Base-by-base conservation (phyloP, 2,797 vertebrate species). In the Rousettus madagascariensis region DNA sequence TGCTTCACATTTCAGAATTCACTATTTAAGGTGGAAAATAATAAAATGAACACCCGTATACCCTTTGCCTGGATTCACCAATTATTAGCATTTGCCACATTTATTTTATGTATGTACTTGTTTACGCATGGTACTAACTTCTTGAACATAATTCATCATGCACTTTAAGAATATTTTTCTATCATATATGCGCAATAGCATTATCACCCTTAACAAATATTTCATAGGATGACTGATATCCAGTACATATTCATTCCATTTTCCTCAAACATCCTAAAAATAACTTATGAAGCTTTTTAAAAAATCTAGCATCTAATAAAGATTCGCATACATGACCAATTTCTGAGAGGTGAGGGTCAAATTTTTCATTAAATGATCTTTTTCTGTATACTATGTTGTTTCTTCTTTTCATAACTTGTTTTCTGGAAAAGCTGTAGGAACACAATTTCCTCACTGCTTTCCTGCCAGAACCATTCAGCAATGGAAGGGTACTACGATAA, bases 211-310 rank as follows among this genome's bases (percentile, higher is more conserved):
- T 72, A 80, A 59, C 38, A 79, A 72, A 72, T 46, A 92, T 17
- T 38, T 36, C n/a, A 77, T 0, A 46, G 24, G 77, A 72, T 75
- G 51, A 46, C 26, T 46, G 3, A 61, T 41, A 91, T 71, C 41
- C 26, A 90, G 13, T 65, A 59, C 46, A 86, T 15, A 86, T 43
- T 66, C 22, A 86, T 43, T 71, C 22, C 8, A 49, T 24, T 83
- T 79, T 90, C 46, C 59, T 57, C 61, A 95, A 95, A 55, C 65
- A 84, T 71, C 61, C 55, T 90, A 88, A 77, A 95, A 90, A 61
- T 88, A 79, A 38, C 15, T 84, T 68, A 41, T 4, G 12, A 26
- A 69, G 33, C 3, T 77, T 94, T 68, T 78, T 59, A 0, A 20
- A 75, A 86, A 55, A 61, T 11, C n/a, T 66, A 75, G 20, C 20